Evolutionary conservation across 2,113 vertebrate species (phyloP).

Genomic region (Poeciliopsis turrubarensis): DNA sequence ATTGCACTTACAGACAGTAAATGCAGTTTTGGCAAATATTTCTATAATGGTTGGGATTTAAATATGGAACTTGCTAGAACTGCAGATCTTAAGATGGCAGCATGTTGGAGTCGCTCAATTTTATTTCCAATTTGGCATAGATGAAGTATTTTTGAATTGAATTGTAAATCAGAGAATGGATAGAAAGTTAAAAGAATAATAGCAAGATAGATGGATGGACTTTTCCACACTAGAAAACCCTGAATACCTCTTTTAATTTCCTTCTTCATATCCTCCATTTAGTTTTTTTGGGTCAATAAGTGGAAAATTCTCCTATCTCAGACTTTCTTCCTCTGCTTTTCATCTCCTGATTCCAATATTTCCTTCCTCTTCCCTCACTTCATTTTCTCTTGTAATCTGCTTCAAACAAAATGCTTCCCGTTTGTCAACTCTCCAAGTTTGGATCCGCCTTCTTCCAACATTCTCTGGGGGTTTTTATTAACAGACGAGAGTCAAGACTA

Average conservation of each 20-base stretch:
- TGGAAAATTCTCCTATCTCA: conserved; percentile 7
- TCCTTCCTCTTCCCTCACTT: conserved; percentile 28
- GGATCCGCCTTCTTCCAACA: background rate
- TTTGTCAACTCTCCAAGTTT: conserved; percentile 17
- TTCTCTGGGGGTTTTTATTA: background rate
- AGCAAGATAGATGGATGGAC: background rate
- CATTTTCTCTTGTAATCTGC: conserved; percentile 28
- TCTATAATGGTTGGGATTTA: background rate
- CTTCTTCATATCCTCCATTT: background rate
- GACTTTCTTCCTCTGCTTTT: conserved; percentile 15
- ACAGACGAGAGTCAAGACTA: background rate
- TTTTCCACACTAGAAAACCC: background rate
- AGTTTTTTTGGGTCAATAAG: background rate
- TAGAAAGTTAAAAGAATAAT: background rate
- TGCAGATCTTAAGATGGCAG: too few species aligned
- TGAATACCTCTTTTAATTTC: background rate
- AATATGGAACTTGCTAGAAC: background rate
- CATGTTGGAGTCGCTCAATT: too few species aligned
- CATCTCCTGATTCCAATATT: conserved; percentile 22
- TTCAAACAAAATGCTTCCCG: conserved; percentile 31
- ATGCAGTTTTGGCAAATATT: background rate
- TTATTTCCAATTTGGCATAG: too few species aligned
- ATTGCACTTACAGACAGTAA: too few species aligned
- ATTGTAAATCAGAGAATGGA: too few species aligned
- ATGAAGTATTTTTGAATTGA: too few species aligned